Percentiles rank a stretch among this genome's conserved stretches.
These are phyloP conservation scores for Caenorhabditis imperialis DNA, from an alignment of 2,888 invertebrate species.

Conservation along the genomic window DNA sequence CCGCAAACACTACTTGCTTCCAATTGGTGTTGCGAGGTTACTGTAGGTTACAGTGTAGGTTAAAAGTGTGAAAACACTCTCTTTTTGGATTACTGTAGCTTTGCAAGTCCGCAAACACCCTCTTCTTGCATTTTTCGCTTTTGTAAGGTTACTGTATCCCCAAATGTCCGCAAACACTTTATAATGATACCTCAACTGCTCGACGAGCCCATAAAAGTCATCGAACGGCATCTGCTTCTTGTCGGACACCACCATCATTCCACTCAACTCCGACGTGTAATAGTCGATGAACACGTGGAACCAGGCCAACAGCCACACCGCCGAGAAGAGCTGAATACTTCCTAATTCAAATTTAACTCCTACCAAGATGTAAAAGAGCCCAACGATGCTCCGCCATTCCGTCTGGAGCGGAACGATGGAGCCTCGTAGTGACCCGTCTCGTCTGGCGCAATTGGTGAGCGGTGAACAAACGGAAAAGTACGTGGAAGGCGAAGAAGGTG, in stretches of 20 bases:
- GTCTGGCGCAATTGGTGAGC: slow-evolving; percentile 11
- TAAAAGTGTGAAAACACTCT: no score
- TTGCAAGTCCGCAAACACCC: no score
- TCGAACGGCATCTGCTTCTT: slow-evolving; percentile 56
- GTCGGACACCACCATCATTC: slow-evolving; percentile 55
- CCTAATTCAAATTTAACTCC: no score
- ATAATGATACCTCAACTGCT: slow-evolving; percentile 28
- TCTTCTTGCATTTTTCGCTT: no score
- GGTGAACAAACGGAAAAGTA: slow-evolving; percentile 29
- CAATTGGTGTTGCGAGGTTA: no score
- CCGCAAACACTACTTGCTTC: no score
- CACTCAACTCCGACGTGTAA: slow-evolving; percentile 55
- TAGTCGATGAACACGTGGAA: slow-evolving; percentile 56
- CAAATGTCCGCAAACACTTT: neutral
- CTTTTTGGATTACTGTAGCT: no score
- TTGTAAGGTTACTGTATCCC: neutral
- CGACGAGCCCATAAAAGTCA: slow-evolving; percentile 47
- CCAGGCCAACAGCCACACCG: slow-evolving; percentile 52
- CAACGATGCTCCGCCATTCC: neutral
- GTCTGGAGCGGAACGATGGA: neutral
- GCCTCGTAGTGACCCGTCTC: slow-evolving; percentile 2
- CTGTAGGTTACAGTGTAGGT: no score
- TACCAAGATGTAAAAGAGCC: neutral
- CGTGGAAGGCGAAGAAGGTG: slow-evolving; percentile 51
- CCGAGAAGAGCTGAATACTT: slow-evolving; percentile 40